Percentiles rank a stretch among this genome's conserved stretches.
Conservation (phyloP, 1,140 invertebrate species). For the Asobara japonica region DNA sequence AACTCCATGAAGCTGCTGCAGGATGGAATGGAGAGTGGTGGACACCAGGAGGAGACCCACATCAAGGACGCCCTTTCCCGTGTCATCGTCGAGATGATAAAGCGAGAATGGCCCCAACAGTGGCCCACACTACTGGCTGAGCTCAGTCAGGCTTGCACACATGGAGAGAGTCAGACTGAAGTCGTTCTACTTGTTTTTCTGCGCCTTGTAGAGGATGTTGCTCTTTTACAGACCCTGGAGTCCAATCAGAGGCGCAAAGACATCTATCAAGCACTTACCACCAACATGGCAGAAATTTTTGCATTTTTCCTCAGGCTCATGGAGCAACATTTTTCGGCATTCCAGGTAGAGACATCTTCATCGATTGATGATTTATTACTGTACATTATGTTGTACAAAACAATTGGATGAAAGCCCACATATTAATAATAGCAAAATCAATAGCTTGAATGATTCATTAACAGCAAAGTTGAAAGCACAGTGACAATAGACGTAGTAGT, state of each 20-base stretch:
- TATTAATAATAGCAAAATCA: no score
- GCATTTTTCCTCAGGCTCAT: conserved; percentile 83
- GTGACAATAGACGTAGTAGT: no score
- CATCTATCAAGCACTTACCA: conserved; percentile 85
- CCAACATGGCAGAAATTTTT: conserved; percentile 87
- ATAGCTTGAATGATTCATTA: no score
- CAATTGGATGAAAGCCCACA: no score
- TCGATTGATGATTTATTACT: no score
- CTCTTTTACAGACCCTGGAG: conserved; percentile 83
- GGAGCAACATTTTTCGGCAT: conserved; percentile 79
- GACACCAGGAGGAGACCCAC: conserved; percentile 69
- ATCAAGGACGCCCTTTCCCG: conserved; percentile 88
- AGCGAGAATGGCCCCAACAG: conserved; percentile 95
- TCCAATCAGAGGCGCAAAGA: conserved; percentile 87
- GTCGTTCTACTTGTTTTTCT: conserved; percentile 87
- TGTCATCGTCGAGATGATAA: conserved; percentile 93
- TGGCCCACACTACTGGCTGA: conserved; percentile 88
- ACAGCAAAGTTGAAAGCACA: no score
- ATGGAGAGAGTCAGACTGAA: conserved; percentile 86
- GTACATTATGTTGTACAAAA: no score
- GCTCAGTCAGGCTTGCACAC: conserved; percentile 79
- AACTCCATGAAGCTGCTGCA: conserved; percentile 85
- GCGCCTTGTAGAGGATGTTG: conserved; percentile 89
- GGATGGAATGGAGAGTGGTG: conserved; percentile 68
- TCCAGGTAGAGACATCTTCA: no score